Conservation (phyloP, 2,797 vertebrate genomes). For the Silurus lanzhouensis region DNA sequence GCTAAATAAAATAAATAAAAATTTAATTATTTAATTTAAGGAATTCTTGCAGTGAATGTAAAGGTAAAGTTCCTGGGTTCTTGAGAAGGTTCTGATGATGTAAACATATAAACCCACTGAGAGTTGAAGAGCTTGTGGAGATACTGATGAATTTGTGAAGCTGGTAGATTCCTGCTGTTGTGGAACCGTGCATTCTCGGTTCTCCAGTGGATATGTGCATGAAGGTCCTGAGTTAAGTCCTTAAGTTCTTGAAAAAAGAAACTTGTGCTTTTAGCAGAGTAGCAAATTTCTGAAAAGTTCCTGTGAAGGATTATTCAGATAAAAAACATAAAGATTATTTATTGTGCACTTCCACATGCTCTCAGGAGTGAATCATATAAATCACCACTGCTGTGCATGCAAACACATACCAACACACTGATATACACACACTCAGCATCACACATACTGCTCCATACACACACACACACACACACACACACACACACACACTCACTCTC, state of each 20-base stretch:
- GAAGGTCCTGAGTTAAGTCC: neutral
- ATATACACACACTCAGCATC: neutral
- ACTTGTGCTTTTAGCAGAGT: neutral
- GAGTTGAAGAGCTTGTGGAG: neutral
- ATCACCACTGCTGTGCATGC: neutral
- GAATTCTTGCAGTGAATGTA: neutral
- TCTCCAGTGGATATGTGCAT: neutral
- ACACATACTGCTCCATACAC: neutral
- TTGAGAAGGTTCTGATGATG: neutral
- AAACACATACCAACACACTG: neutral
- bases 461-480: constrained; percentile 22
- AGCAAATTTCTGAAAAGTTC: neutral
- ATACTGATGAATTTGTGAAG: neutral
- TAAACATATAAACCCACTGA: neutral
- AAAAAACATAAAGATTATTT: neutral
- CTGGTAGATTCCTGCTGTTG: neutral
- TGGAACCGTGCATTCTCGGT: neutral
- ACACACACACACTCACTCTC: constrained; percentile 40
- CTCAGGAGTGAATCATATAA: neutral
- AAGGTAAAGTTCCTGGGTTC: too few relatives aligned
- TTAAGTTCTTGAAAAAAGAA: neutral
- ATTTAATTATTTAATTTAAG: neutral
- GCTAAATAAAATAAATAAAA: too few relatives aligned
- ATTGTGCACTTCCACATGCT: neutral
- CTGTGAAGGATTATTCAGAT: neutral